Evolutionary conservation across 2,888 invertebrate species (phyloP).

Genomic region (Pyrrhia umbra): DNA sequence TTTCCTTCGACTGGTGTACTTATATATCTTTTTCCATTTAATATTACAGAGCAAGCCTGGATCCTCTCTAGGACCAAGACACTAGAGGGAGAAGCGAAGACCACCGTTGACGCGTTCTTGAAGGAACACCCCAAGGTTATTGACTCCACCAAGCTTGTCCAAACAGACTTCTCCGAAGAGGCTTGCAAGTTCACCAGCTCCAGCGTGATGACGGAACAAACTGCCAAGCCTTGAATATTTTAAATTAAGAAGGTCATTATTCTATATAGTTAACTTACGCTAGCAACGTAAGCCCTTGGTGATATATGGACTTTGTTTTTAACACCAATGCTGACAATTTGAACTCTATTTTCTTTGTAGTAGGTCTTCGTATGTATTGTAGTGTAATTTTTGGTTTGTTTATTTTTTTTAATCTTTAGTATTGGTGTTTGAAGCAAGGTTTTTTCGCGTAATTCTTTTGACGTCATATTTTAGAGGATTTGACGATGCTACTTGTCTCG

Average conservation of each 20-base stretch:
- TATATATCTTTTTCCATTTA: constrained; percentile 21
- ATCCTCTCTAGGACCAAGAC: constrained; percentile 78
- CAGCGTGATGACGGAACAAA: constrained; percentile 70
- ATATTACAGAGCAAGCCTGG: constrained; percentile 79
- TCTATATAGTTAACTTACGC: no score
- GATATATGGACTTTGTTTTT: constrained; percentile 24
- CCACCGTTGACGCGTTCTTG: constrained; percentile 78
- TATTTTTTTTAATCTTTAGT: background rate
- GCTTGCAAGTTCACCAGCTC: constrained; percentile 79
- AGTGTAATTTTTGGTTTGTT: constrained; percentile 6
- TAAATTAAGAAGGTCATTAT: background rate
- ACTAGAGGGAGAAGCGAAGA: constrained; percentile 78
- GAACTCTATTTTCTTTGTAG: constrained; percentile 16
- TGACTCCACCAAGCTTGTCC: constrained; percentile 72
- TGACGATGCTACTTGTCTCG: background rate
- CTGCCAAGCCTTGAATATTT: constrained; percentile 64
- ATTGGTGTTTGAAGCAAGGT: constrained; percentile 26
- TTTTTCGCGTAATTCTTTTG: background rate
- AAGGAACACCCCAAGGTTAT: constrained; percentile 76
- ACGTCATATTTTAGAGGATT: constrained; percentile 16
- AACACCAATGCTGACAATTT: constrained; percentile 10
- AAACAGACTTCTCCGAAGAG: constrained; percentile 79
- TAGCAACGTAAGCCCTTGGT: constrained; percentile 17
- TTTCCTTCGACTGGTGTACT: no score
- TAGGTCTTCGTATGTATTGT: constrained; percentile 32